Conservation (phyloP, 2,797 vertebrate species). For the Dendrocincla fuliginosa region DNA sequence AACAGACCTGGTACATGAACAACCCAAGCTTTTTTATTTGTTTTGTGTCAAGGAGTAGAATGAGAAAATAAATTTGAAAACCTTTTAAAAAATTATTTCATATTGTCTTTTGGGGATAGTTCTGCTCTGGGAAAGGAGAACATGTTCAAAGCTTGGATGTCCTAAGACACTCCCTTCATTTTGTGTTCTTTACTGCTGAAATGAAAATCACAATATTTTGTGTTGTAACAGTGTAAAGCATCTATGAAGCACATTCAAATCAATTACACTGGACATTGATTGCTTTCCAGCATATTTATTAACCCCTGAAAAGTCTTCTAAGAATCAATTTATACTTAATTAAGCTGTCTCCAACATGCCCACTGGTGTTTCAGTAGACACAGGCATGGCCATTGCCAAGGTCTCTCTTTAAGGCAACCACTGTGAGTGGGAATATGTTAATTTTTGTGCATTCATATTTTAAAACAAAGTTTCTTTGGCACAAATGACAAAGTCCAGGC, state of each 20-base stretch:
- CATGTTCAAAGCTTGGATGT: background rate
- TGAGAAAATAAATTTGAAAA: background rate
- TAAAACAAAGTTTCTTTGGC: background rate
- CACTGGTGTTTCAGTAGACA: background rate
- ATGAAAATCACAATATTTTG: background rate
- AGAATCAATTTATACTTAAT: background rate
- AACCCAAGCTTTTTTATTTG: background rate
- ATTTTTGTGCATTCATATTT: background rate
- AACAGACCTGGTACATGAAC: background rate
- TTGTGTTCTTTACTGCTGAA: background rate
- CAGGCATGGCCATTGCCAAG: rapidly evolving
- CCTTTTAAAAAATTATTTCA: background rate
- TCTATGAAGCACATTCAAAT: background rate
- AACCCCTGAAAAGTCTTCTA: background rate
- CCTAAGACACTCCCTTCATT: background rate
- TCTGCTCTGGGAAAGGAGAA: background rate
- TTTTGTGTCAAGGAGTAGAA: background rate
- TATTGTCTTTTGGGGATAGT: background rate
- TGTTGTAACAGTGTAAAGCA: background rate
- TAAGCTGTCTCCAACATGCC: background rate
- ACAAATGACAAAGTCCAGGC: background rate
- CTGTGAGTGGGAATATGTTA: background rate
- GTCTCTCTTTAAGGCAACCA: background rate
- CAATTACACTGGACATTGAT: background rate
- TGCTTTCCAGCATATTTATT: background rate